Base-by-base conservation (phyloP, 2,113 vertebrate species). In the Circaetus gallicus region DNA sequence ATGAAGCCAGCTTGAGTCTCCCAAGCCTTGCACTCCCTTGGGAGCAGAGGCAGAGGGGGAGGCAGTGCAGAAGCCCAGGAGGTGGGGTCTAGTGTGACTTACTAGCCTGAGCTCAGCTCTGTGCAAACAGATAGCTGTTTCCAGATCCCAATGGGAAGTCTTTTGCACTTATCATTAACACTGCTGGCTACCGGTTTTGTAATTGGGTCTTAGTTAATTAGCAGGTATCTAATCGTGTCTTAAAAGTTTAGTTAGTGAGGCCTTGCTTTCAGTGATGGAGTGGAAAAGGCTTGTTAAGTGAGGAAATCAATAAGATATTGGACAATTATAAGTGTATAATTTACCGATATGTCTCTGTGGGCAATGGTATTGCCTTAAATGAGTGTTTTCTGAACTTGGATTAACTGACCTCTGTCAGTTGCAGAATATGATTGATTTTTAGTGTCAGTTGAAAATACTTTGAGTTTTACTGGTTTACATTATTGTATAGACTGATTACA, bases 141-240 rank as follows among this genome's bases (percentile, higher is more conserved):
- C 52, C 61, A 53, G 32, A 56, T 84, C 87, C 73, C 47, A 16
- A 8, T 55, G 70, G 47, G 21, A 81, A 65, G 34, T 55, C 32
- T 81, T 89, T 38, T 89, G 53, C n/a, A 11, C 19, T 91, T 74
- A 16, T 1, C 36, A 4, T 66, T 86, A 82, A 38, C 19, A 6
- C 86, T 79, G 28, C 56, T 94, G 58, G 36, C 74, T 85, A 21
- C 49, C 36, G 40, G 56, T 61, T 88, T 61, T 73, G 81, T 72
- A 52, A 49, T 82, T 82, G 61, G 76, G 29, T 52, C 49, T 91
- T 94, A 72, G 70, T 77, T 93, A 90, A 82, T 93, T 76, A 73
- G 49, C 16, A 90, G 61, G 40, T 80, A 24, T 77, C 70, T 87
- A 67, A 43, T 26, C 56, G 65, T 87, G 58, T 49, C 87, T 95